Base-by-base conservation (phyloP, 2,113 vertebrate genomes). In the Corapipo altera region DNA sequence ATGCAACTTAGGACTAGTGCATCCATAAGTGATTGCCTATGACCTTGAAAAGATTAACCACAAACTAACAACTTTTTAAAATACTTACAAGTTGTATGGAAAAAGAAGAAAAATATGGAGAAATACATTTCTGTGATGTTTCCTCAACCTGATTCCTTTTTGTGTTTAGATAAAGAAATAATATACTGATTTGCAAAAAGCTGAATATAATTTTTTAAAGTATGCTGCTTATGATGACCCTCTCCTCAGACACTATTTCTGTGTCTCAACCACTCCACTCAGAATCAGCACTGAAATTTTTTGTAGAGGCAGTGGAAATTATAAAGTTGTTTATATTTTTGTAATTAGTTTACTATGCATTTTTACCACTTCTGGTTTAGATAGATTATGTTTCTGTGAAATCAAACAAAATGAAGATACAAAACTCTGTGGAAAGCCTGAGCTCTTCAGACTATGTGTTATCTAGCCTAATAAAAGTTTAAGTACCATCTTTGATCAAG, bases 141-240 rank as follows among this genome's bases (percentile, higher is more conserved):
- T 93, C 39, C 39, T 89, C 86, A 51, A 17, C 18, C 4, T 49
- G 23, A 83, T 84, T 91, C 9, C 6, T 58, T 94, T 75, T 28
- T 43, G 14, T 20, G 76, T 89, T 89, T 89, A 61, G 48, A 91
- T 16, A 73, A 80, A 74, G n/a, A 78, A 88, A 51, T 23, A 93
- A 91, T 30, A 22, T 55, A 76, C 33, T 55, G 39, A 85, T 88
- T 72, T 91, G 64, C 59, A 94, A 82, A 78, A 7, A 81, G 55
- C 11, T 39, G 23, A 95, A 93, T 54, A 83, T 54, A 89, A 84
- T 52, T 92, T 96, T 93, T 93, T 33, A 64, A 91, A 85, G 52
- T 43, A 59, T 54, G 59, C 27, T 89, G 54, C 41, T 93, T 84
- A 73, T 71, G 72, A 79, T 52, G 91, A 75, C 41, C 30, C 44